Percentiles rank a stretch among this genome's conserved stretches.
Conservation (phyloP, 2,888 invertebrate genomes). For the Watsonalla binaria region DNA sequence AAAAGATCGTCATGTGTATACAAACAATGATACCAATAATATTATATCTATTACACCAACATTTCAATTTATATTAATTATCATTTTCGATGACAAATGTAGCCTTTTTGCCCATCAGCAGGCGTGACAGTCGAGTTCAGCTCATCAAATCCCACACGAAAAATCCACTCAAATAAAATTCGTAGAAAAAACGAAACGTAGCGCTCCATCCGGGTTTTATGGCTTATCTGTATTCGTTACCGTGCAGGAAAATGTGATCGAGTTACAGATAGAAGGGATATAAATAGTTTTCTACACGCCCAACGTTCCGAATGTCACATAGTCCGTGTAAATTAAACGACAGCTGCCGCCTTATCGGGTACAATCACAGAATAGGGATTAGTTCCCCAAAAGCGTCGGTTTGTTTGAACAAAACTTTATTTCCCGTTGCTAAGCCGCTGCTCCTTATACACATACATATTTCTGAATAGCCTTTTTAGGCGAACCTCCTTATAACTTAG, state of each 20-base stretch:
- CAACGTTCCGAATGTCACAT: conserved; percentile 34
- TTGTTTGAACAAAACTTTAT: conserved; percentile 40
- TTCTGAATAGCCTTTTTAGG: conserved; percentile 31
- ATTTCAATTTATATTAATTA: not conserved
- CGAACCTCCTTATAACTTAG: conserved; percentile 17
- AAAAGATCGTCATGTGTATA: no score
- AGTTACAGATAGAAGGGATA: conserved; percentile 15
- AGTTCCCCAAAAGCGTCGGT: conserved; percentile 30
- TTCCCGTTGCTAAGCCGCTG: conserved; percentile 5
- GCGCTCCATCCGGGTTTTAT: not conserved
- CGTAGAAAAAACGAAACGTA: not conserved
- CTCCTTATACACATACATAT: conserved; percentile 20
- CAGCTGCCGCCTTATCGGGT: conserved; percentile 37
- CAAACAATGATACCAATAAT: no score
- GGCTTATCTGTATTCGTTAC: conserved; percentile 1
- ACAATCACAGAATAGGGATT: conserved; percentile 39
- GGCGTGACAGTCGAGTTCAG: not conserved
- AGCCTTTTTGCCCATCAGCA: not conserved
- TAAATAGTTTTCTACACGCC: conserved; percentile 17
- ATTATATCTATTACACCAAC: not conserved
- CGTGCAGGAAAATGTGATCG: not conserved
- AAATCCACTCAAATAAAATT: not conserved
- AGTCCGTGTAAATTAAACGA: conserved; percentile 50
- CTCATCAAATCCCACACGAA: not conserved
- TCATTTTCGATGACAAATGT: not conserved